phyloP scores from a whole-genome alignment of 1,140 invertebrate genomes.

The Calephelis virginiensis region DNA sequence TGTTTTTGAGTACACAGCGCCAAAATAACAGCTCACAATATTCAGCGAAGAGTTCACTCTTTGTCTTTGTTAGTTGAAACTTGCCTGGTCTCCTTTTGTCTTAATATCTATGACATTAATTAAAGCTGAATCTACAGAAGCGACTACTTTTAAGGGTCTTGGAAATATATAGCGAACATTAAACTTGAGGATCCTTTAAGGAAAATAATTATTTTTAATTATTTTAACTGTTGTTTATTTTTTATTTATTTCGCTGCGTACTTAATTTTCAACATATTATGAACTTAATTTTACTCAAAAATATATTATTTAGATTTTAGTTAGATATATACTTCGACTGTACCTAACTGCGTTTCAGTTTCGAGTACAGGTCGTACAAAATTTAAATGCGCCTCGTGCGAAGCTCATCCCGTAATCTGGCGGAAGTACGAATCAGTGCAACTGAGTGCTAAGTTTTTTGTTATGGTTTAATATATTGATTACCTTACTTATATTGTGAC shows the following conservation, averaged over 20 bases:
- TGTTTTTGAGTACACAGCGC: conserved; percentile 17
- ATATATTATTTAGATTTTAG: no score
- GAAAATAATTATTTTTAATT: conserved; percentile 22
- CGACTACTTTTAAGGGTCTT: conserved; percentile 24
- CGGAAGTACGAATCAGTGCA: no score
- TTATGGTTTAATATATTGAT: no score
- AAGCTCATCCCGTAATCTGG: no score
- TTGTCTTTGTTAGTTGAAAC: conserved; percentile 26
- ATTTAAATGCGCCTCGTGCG: no score
- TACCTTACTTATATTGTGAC: no score
- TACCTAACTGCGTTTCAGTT: no score
- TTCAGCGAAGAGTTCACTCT: conserved; percentile 24
- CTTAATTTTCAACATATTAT: no score
- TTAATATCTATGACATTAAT: conserved; percentile 29
- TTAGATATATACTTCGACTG: no score
- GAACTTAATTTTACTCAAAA: no score
- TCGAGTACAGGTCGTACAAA: no score
- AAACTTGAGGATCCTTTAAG: conserved; percentile 18
- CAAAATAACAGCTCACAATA: conserved; percentile 21
- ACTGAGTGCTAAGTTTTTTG: no score
- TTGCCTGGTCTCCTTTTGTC: conserved; percentile 25
- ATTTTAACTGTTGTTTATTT: conserved; percentile 20
- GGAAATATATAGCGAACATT: conserved; percentile 22
- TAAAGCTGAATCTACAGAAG: conserved; percentile 25
- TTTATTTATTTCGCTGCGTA: background rate